A percentile compares a stretch with the other conserved stretches of the same genome.
Evolutionary conservation across 2,797 vertebrate species (phyloP).

Genomic region (Rhinella marina): DNA sequence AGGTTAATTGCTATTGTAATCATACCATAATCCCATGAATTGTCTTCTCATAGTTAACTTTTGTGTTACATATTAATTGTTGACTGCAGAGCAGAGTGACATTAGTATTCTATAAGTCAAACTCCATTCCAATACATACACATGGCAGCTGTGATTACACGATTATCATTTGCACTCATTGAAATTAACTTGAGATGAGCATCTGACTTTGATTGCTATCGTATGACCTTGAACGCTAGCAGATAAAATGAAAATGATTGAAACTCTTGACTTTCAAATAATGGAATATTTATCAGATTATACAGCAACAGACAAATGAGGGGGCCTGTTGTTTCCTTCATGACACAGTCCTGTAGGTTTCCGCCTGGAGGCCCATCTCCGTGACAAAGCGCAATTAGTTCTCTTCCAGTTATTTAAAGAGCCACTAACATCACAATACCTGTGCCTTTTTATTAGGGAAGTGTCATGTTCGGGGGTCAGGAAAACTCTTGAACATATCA

Average conservation of each 20-base stretch:
- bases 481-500: background rate
- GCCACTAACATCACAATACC: background rate
- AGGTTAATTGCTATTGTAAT: slow-evolving; percentile 1
- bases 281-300: slow-evolving; percentile 49
- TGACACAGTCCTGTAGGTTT: background rate
- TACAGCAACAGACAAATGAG: slow-evolving; percentile 17
- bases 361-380: background rate
- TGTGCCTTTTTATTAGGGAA: background rate
- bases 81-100: background rate
- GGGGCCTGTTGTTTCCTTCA: background rate
- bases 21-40: background rate
- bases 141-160: slow-evolving; percentile 25
- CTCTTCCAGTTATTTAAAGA: background rate
- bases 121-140: background rate
- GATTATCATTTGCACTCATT: slow-evolving; percentile 42
- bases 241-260: slow-evolving; percentile 41
- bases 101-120: slow-evolving; percentile 11
- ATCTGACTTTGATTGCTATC: slow-evolving; percentile 51
- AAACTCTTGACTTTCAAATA: slow-evolving; percentile 21
- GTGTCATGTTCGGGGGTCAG: background rate
- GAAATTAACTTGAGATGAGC: slow-evolving; percentile 41
- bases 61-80: background rate
- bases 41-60: background rate
- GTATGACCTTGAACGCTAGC: slow-evolving; percentile 50
- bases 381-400: background rate